These are phyloP conservation scores for Temnothorax unifasciatus DNA, from an alignment of 2,888 invertebrate species.

Conservation along the genomic window DNA sequence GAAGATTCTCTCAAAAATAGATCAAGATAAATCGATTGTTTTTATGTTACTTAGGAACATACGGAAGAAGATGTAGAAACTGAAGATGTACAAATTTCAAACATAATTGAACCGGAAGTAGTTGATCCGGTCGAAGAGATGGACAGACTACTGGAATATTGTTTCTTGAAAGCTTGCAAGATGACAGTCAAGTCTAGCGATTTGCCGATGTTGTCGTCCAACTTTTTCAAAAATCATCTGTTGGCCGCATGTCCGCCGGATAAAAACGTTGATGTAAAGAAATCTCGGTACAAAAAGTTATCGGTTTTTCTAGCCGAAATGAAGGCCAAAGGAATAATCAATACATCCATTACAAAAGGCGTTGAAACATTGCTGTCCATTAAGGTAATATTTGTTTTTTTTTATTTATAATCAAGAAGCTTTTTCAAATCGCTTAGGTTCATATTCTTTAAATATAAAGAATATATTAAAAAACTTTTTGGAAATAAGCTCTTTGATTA, in stretches of 20 bases:
- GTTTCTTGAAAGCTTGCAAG: slow-evolving; percentile 93
- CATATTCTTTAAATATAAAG: background rate
- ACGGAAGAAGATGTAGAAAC: slow-evolving; percentile 48
- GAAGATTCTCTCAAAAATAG: slow-evolving; percentile 13
- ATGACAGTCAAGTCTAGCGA: slow-evolving; percentile 90
- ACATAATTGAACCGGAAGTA: slow-evolving; percentile 41
- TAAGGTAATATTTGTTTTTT: slow-evolving; percentile 83
- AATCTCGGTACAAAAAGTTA: slow-evolving; percentile 95
- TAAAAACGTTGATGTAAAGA: slow-evolving; percentile 93
- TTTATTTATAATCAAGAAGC: background rate
- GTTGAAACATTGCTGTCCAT: slow-evolving; percentile 92
- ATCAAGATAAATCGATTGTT: background rate
- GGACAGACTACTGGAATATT: slow-evolving; percentile 92
- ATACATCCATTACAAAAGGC: slow-evolving; percentile 89
- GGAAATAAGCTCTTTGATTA: background rate
- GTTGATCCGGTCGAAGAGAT: slow-evolving; percentile 87
- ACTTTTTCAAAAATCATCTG: slow-evolving; percentile 92
- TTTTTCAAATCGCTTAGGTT: background rate
- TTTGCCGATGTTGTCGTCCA: slow-evolving; percentile 93
- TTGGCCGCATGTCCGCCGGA: slow-evolving; percentile 91
- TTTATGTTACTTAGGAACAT: slow-evolving; percentile 44
- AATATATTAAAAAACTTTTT: slow-evolving; percentile 2
- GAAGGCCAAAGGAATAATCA: slow-evolving; percentile 85
- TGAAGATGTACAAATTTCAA: slow-evolving; percentile 34
- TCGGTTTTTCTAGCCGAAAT: slow-evolving; percentile 94